These are phyloP conservation scores for Misgurnus mizolepis DNA, from an alignment of 2,113 vertebrate genomes.

Conservation along the genomic window DNA sequence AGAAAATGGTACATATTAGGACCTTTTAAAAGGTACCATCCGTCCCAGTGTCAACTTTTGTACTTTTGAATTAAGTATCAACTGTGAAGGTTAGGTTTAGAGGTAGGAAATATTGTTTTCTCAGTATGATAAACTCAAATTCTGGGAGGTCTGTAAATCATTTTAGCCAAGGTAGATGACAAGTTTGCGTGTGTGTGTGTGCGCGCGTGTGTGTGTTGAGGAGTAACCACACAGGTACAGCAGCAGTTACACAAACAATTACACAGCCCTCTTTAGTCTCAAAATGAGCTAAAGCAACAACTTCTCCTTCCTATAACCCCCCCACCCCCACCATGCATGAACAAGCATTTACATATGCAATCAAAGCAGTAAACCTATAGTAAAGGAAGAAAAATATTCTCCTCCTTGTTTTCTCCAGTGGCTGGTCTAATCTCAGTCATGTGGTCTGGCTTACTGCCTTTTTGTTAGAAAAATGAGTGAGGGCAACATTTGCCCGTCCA, in stretches of 20 bases:
- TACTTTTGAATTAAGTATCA: too few relatives aligned
- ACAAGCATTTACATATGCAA: too few relatives aligned
- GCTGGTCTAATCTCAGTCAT: conserved; percentile 46
- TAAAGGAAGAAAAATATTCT: not conserved
- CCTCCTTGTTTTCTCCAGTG: not conserved
- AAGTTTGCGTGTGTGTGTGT: not conserved
- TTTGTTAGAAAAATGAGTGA: conserved; percentile 38
- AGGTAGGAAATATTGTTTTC: not conserved
- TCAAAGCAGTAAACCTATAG: too few relatives aligned
- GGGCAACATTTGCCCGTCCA: not conserved
- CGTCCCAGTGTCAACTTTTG: too few relatives aligned
- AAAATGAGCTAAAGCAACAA: conserved; percentile 5
- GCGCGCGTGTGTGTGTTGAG: not conserved
- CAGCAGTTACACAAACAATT: conserved; percentile 39
- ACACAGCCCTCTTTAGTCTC: conserved; percentile 28
- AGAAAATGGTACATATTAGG: too few relatives aligned
- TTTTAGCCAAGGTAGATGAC: conserved; percentile 9
- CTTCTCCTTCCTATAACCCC: not conserved
- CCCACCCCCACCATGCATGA: not conserved
- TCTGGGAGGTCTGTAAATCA: conserved; percentile 21
- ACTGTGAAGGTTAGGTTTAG: too few relatives aligned
- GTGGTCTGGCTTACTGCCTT: conserved; percentile 45
- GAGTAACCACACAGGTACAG: not conserved
- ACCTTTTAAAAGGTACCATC: too few relatives aligned
- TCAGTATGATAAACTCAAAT: not conserved